These are phyloP conservation scores for Pollachius pollachius DNA, from an alignment of 2,113 vertebrate species.

Conservation along the genomic window DNA sequence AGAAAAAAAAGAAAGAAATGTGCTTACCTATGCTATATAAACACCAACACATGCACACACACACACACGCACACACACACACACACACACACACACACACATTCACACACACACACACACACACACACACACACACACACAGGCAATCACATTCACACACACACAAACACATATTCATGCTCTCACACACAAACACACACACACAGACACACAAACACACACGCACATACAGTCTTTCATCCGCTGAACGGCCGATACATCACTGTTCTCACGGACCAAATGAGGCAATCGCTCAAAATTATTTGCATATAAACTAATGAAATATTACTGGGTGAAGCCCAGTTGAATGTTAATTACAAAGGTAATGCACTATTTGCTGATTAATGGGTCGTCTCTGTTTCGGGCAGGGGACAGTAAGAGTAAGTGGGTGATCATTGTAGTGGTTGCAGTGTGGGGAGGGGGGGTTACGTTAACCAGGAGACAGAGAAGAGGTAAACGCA, in stretches of 20 bases:
- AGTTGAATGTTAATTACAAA: constrained; percentile 93
- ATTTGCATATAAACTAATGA: constrained; percentile 98
- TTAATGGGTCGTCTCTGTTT: constrained; percentile 92
- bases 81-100: not conserved
- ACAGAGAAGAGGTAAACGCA: not conserved
- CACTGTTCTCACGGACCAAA: constrained; percentile 86
- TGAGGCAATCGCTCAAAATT: constrained; percentile 96
- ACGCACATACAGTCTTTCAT: constrained; percentile 27
- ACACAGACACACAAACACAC: constrained; percentile 16
- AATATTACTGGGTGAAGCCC: constrained; percentile 93
- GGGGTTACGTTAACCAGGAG: not conserved
- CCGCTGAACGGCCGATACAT: constrained; percentile 78
- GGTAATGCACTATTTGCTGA: constrained; percentile 98
- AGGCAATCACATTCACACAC: not conserved
- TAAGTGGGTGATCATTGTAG: constrained; percentile 48
- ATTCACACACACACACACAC: not conserved
- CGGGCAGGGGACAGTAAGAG: constrained; percentile 54
- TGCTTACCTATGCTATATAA: constrained; percentile 8
- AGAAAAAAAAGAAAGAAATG: no score
- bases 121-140: constrained; percentile 1
- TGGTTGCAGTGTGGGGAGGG: constrained; percentile 16
- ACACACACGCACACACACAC: not conserved
- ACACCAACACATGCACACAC: no score
- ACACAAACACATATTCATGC: not conserved
- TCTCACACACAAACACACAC: constrained; percentile 1